Conservation (phyloP, 2,797 vertebrate genomes). For the Spondyliosoma cantharus region DNA sequence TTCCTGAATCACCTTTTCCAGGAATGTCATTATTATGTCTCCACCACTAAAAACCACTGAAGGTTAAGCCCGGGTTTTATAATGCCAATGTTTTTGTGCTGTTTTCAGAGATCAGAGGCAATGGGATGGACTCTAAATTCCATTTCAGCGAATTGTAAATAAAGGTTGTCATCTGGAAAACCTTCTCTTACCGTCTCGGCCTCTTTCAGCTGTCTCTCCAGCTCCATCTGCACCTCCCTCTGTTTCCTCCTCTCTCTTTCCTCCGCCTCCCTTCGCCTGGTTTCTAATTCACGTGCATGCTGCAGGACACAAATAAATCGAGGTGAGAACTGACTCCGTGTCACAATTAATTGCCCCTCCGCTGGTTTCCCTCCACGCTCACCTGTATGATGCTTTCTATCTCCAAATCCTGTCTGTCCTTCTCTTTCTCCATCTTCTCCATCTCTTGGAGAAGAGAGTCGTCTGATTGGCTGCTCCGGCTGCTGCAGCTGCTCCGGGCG, state of each 20-base stretch:
- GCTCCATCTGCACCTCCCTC: conserved; percentile 80
- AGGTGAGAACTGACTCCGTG: not conserved
- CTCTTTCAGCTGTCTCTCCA: conserved; percentile 81
- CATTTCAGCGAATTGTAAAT: conserved; percentile 51
- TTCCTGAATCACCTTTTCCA: conserved; percentile 59
- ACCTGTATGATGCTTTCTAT: conserved; percentile 82
- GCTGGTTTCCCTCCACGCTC: not conserved
- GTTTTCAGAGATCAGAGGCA: conserved; percentile 25
- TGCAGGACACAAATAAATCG: conserved; percentile 40
- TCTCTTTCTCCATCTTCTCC: conserved; percentile 68
- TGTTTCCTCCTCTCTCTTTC: conserved; percentile 76
- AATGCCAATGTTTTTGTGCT: conserved; percentile 43
- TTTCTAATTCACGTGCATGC: conserved; percentile 80
- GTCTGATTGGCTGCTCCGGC: conserved; percentile 76
- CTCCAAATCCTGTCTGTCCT: conserved; percentile 73
- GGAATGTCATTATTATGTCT: conserved; percentile 39
- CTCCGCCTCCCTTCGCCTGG: conserved; percentile 73
- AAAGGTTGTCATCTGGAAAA: conserved; percentile 22
- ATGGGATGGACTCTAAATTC: conserved; percentile 21
- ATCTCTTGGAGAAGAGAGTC: conserved; percentile 62
- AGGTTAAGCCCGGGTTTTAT: conserved; percentile 54
- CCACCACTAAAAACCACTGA: conserved; percentile 41
- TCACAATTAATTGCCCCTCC: not conserved
- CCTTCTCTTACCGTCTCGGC: conserved; percentile 74
- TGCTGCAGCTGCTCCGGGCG: conserved; percentile 70